Base-by-base conservation (phyloP, 2,888 invertebrate genomes). In the Pseudococcus viburni region DNA sequence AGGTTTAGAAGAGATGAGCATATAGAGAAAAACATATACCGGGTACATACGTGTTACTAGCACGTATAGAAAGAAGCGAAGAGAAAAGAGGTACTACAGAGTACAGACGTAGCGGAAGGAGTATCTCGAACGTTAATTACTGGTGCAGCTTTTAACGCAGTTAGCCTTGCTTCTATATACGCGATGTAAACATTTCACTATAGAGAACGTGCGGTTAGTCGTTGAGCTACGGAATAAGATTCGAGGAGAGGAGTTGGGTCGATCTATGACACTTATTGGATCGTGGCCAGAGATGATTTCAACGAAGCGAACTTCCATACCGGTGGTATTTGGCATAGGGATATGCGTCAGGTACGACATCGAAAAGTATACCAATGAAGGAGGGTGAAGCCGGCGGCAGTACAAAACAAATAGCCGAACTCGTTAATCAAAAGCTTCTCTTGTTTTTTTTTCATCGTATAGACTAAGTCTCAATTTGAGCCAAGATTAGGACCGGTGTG, bases 251-350 rank as follows among this genome's bases (percentile, higher is more conserved):
- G 51, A 17, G 51, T 1, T 17, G 51, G 17, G 6, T 26, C 80
- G 80, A 42, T 80, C 42, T 39, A 33, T 39, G 80, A 39, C 42
- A 59, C 59, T n/a, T 59, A 59, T 42, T 80, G 80, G 80, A 80
- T 46, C 26, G 17, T 9, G 5, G 80, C 80, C 80, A 80, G 68
- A 73, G 68, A 80, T 80, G 80, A 80, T 80, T 80, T 80, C 42
- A 80, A 42, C 42, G 42, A n/a, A 80, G 80, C 80, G 80, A 42
- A 80, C 80, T 80, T 80, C 80, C 80, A 80, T 80, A 80, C 42
- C 26, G 33, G 68, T 73, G 68, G 68, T 73, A 73, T 80, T 80
- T 80, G 80, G 80, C 80, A 80, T 46, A 42, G 33, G 68, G 68
- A 73, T 73, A 73, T 73, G 68, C 33, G 33, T n/a, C 68, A 73